Evolutionary conservation across 2,888 invertebrate species (phyloP).

Genomic region (Pycnomerus fuliginosus): DNA sequence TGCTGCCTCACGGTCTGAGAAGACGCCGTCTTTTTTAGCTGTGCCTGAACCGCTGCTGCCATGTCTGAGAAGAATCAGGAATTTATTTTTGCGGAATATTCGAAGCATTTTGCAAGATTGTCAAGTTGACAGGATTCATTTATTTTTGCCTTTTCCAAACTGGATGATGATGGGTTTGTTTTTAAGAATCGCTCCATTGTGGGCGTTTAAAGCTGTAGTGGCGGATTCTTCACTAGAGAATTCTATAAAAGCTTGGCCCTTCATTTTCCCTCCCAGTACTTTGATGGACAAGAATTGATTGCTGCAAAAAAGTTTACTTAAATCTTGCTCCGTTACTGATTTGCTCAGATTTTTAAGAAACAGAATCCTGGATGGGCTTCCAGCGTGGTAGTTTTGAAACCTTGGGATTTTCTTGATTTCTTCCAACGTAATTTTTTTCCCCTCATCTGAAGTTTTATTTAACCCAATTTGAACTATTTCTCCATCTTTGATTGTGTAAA

Average conservation of each 20-base stretch:
- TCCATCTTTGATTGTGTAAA: constrained; percentile 57
- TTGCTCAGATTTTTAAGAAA: constrained; percentile 60
- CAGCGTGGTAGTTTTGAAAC: constrained; percentile 58
- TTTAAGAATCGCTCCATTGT: constrained; percentile 13
- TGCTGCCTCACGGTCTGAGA: no score
- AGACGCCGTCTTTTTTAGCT: no score
- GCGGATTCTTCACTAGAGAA: constrained; percentile 51
- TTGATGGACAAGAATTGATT: constrained; percentile 46
- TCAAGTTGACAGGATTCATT: no score
- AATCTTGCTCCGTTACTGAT: constrained; percentile 52
- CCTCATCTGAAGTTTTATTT: not conserved
- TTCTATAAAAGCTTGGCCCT: constrained; percentile 60
- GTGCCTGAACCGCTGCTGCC: no score
- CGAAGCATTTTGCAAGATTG: no score
- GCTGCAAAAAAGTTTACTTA: constrained; percentile 53
- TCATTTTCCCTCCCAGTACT: constrained; percentile 59
- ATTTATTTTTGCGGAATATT: no score
- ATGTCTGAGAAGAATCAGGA: no score
- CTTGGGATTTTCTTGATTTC: constrained; percentile 58
- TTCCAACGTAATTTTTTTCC: constrained; percentile 54
- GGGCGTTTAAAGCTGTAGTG: constrained; percentile 1
- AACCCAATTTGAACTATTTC: constrained; percentile 57
- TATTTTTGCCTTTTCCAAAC: constrained; percentile 17
- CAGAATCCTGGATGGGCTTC: constrained; percentile 57
- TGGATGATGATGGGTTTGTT: constrained; percentile 19